Evolutionary conservation across 2,113 vertebrate genomes (phyloP), one percentile per base, ranked within the genome.

Genomic region (Passer montanus): DNA sequence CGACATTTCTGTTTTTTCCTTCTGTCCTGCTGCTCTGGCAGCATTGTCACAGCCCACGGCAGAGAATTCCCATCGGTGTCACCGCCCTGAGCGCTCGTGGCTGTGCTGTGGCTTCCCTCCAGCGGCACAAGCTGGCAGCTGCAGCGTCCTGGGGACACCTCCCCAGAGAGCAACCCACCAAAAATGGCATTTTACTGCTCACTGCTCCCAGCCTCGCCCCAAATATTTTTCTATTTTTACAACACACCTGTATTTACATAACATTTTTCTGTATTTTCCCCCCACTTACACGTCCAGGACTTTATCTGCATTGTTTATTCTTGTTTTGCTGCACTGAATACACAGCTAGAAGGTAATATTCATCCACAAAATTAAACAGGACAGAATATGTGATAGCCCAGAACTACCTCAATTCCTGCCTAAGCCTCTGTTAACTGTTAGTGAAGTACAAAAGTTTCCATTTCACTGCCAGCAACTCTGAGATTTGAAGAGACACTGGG

Each of bases 41-140:
- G 86, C 39, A 11, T 2, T 43, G 18, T 2, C 39, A 59, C 56
- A 70, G 78, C 7, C 31, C 20, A 3, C 0, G 15, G 73, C 43
- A 37, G 73, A 4, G 5, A 0, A 35, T 30, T 75, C 10, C 90
- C 53, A 50, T 1, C 0, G 31, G 0, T 2, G 16, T 11, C n/a
- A 0, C 20, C 1, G 4, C 4, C 18, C 17, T 7, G 27, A 20
- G 50, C 53, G 30, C 11, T n/a, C 64, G 0, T 0, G 55, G 15
- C 80, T 0, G 20, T 11, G 94, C 84, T 21, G 55, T 46, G 88
- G 85, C 23, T 73, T 94, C 96, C 95, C 94, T 93, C 95, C 93
- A 94, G 94, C 17, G 95, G 96, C 78, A 77, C 0, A 3, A 73
- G 50, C 70, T 23, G 37, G 0, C 66, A 67, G 72, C 63, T 93